phyloP scores from a whole-genome alignment of 1,140 invertebrate genomes.

The Lamellibrachia luymesi region DNA sequence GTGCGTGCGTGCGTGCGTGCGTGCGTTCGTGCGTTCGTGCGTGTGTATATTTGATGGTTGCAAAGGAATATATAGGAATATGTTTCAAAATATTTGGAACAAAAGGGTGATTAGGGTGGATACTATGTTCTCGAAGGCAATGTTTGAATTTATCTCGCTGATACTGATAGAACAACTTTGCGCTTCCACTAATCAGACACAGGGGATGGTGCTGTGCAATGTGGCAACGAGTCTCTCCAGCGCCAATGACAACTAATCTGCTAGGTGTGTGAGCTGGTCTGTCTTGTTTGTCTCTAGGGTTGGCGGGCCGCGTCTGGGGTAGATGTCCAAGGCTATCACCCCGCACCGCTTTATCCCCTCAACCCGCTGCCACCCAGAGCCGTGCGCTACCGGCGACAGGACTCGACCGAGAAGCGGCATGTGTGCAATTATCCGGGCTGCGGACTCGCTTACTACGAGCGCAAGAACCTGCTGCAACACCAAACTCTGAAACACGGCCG shows the following conservation, averaged over 20 bases:
- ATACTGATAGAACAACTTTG: no score
- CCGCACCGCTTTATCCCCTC: not conserved
- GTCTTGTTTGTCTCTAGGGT: not conserved
- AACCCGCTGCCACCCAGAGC: not conserved
- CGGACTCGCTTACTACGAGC: slow-evolving; percentile 20
- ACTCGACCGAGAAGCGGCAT: not conserved
- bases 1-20: no score
- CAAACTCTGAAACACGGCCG: slow-evolving; percentile 19
- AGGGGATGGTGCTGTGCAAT: not conserved
- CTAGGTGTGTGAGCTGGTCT: not conserved
- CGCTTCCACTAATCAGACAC: no score
- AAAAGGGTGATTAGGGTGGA: not conserved
- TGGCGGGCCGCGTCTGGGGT: not conserved
- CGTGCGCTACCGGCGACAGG: not conserved
- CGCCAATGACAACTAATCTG: not conserved
- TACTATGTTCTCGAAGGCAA: no score
- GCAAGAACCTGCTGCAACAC: slow-evolving; percentile 21
- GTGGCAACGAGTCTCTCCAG: not conserved
- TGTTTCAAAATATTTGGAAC: not conserved
- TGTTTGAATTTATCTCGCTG: no score
- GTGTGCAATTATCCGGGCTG: slow-evolving; percentile 13
- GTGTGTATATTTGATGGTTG: not conserved
- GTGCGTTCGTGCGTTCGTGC: no score
- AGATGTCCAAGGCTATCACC: not conserved
- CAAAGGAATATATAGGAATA: not conserved